These are phyloP conservation scores for Rhagonycha lutea DNA, from an alignment of 2,888 invertebrate species.

Conservation along the genomic window DNA sequence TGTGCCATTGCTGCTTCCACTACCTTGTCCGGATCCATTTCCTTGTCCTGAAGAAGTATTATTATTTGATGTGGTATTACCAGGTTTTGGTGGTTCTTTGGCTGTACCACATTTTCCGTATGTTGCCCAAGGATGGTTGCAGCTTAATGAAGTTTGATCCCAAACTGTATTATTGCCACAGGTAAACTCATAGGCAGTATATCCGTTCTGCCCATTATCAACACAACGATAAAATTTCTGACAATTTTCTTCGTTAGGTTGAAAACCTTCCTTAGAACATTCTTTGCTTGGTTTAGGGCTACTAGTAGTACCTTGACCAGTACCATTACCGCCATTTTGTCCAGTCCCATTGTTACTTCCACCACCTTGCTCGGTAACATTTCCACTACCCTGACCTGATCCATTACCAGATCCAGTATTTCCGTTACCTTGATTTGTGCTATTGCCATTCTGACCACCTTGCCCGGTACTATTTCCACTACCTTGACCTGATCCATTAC, in stretches of 20 bases:
- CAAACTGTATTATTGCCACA: slow-evolving; percentile 69
- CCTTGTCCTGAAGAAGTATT: neutral
- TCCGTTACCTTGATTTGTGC: neutral
- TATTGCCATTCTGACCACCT: neutral
- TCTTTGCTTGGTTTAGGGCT: slow-evolving; percentile 29
- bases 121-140: neutral
- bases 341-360: neutral
- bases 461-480: slow-evolving; percentile 3
- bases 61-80: neutral
- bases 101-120: neutral
- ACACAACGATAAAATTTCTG: slow-evolving; percentile 77
- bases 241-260: slow-evolving; percentile 72
- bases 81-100: neutral
- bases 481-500: neutral
- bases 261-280: slow-evolving; percentile 72
- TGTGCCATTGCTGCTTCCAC: slow-evolving; percentile 13
- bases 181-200: slow-evolving; percentile 67
- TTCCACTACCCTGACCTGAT: neutral
- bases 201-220: slow-evolving; percentile 57
- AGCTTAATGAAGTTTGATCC: neutral
- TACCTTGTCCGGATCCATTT: slow-evolving; percentile 5
- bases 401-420: neutral
- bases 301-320: neutral
- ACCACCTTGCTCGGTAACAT: neutral
- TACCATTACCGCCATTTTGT: neutral